These are phyloP conservation scores for Polyergus mexicanus DNA, from an alignment of 1,140 invertebrate species.

Conservation along the genomic window DNA sequence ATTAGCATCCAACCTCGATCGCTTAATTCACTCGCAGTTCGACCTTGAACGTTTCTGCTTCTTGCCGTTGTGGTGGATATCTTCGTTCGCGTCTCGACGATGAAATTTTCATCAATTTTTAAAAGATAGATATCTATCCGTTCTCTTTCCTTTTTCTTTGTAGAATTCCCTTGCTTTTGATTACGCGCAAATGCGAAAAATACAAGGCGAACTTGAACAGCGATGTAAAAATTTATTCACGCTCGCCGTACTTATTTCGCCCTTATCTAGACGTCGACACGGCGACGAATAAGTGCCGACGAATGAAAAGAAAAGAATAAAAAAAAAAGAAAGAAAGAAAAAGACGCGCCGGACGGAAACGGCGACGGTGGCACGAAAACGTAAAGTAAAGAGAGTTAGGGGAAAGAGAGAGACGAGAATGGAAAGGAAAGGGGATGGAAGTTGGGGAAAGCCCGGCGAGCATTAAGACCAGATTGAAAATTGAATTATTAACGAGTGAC, in stretches of 20 bases:
- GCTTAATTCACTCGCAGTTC: slow-evolving; percentile 50
- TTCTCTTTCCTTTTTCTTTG: neutral
- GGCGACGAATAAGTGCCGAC: slow-evolving; percentile 49
- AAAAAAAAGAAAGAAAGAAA: neutral
- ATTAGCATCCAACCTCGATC: slow-evolving; percentile 67
- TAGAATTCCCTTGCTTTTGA: slow-evolving; percentile 45
- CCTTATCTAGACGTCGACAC: slow-evolving; percentile 48
- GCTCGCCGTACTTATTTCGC: slow-evolving; percentile 35
- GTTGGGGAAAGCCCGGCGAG: slow-evolving; percentile 60
- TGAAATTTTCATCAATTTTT: slow-evolving; percentile 36
- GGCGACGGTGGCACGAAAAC: slow-evolving; percentile 52
- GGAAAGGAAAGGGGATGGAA: neutral
- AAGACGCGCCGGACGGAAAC: neutral
- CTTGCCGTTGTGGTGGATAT: slow-evolving; percentile 27
- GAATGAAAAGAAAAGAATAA: slow-evolving; percentile 40
- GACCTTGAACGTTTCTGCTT: slow-evolving; percentile 51
- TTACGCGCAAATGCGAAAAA: slow-evolving; percentile 37
- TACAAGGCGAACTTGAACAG: slow-evolving; percentile 21
- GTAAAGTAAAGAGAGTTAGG: slow-evolving; percentile 14
- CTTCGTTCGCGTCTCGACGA: neutral
- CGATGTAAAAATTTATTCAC: slow-evolving; percentile 61
- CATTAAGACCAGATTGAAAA: slow-evolving; percentile 80
- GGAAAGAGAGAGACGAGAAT: neutral
- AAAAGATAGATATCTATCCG: neutral
- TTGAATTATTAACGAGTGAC: slow-evolving; percentile 80